Evolutionary conservation across 1,140 invertebrate species (phyloP), one percentile per base, ranked within the genome.

Genomic region (Nasonia vitripennis): DNA sequence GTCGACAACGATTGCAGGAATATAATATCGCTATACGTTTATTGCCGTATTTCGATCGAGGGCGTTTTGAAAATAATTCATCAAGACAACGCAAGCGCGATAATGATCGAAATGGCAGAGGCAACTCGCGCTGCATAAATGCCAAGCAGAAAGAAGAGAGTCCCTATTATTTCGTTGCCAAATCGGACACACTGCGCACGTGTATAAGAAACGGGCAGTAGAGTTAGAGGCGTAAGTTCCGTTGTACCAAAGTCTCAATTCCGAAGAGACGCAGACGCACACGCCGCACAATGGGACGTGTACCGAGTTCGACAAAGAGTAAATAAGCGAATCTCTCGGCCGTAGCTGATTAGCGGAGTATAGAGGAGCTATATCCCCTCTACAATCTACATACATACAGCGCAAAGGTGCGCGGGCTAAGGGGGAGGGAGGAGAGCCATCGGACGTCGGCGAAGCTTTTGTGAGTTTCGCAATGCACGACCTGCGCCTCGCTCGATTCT

Each of bases 401-500:
- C 20, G 45, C 27, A 77, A 10, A 14, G 12, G 27, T 27, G 48
- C 9, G 48, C 9, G 48, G 48, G 10, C 1, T 10, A 14, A 51
- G 48, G 10, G 7, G 48, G 48, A 51, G 7, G 12, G 27, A 27
- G 10, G 34, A 45, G 67, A n/a, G 14, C n/a, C 27, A 62, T 2
- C 27, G 27, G 27, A 48, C 23, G 34, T 27, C 12, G 37, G 62
- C 11, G 34, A 84, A 37, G 75, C 83, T 84, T 87, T 88, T 87
- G 89, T 86, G 88, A 91, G 87, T 90, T 91, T 88, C 87, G 85
- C 86, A 74, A 78, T 51, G 83, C 88, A 45, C 80, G 88, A 91
- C 89, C 90, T 91, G 87, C 88, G 27, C 27, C 27, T 27, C 27
- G 27, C 90, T 90, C 89, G 91, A 87, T 89, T 87, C 75, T 86